Conservation (phyloP, 2,113 vertebrate species). For the Apeltes quadracus region DNA sequence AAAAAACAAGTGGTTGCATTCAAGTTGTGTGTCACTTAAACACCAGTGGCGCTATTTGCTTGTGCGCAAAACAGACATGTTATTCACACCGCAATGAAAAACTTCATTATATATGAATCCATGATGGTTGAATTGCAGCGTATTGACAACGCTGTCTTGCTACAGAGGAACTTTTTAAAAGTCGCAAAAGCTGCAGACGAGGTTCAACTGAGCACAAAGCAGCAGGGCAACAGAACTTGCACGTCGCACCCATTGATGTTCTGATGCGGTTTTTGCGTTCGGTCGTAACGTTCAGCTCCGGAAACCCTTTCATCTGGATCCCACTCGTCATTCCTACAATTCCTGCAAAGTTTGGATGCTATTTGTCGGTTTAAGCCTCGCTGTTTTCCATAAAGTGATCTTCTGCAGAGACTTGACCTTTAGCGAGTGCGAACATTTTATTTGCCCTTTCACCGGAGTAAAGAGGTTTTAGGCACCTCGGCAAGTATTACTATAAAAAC, state of each 20-base stretch:
- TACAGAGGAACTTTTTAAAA: background rate
- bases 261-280: conserved; percentile 18
- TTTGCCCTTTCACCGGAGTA: conserved; percentile 61
- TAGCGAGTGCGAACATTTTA: conserved; percentile 48
- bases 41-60: conserved; percentile 14
- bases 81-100: conserved; percentile 4
- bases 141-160: background rate
- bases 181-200: conserved; percentile 42
- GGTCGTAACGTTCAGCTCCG: background rate
- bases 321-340: background rate
- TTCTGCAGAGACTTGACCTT: conserved; percentile 55
- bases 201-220: conserved; percentile 31
- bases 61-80: conserved; percentile 23
- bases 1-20: conserved; percentile 18
- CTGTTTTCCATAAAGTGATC: conserved; percentile 44
- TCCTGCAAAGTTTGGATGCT: conserved; percentile 19
- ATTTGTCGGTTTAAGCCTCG: conserved; percentile 23
- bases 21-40: conserved; percentile 59
- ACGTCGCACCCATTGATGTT: conserved; percentile 1
- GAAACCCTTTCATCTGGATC: conserved; percentile 23
- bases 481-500: background rate
- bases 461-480: conserved; percentile 13
- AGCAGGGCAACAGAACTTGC: conserved; percentile 8
- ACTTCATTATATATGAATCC: conserved; percentile 10
- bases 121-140: conserved; percentile 9